Percentiles rank a stretch among this genome's conserved stretches.
Evolutionary conservation across 2,888 invertebrate species (phyloP).

Genomic region (Hyles lineata): DNA sequence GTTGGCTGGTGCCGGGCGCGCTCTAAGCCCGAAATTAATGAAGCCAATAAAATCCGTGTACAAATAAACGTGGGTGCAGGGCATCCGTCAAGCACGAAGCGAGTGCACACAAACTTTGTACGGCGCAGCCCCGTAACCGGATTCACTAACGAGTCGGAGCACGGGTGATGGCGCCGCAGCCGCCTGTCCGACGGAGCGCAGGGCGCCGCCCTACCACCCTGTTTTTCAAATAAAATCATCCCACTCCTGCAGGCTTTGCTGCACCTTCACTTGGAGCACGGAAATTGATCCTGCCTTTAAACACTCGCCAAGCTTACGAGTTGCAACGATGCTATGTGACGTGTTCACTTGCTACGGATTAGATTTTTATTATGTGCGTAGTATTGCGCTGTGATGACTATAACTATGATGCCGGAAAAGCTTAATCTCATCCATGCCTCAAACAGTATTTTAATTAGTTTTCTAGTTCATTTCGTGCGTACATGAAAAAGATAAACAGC

Average conservation of each 20-base stretch:
- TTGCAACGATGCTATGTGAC: neutral
- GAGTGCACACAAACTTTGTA: constrained; percentile 73
- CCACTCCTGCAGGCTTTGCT: neutral
- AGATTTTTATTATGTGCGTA: too few species aligned
- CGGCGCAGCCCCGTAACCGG: constrained; percentile 64
- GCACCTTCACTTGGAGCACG: neutral
- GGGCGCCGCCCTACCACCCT: constrained; percentile 30
- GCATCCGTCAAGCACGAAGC: constrained; percentile 66
- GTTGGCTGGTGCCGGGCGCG: neutral
- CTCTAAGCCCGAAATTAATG: constrained; percentile 24
- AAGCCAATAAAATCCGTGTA: constrained; percentile 17
- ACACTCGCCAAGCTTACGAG: neutral
- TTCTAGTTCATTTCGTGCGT: too few species aligned
- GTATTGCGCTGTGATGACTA: too few species aligned
- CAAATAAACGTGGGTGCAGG: constrained; percentile 61
- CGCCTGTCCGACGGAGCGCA: constrained; percentile 32
- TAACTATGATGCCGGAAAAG: too few species aligned
- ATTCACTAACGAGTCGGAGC: constrained; percentile 76
- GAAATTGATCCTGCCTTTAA: neutral
- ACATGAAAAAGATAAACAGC: too few species aligned
- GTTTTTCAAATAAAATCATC: constrained; percentile 48
- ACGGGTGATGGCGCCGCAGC: constrained; percentile 51
- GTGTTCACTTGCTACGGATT: too few species aligned
- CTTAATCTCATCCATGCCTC: too few species aligned
- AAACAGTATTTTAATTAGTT: too few species aligned